Base-by-base conservation (phyloP, 2,113 vertebrate species). In the Apteryx mantelli region DNA sequence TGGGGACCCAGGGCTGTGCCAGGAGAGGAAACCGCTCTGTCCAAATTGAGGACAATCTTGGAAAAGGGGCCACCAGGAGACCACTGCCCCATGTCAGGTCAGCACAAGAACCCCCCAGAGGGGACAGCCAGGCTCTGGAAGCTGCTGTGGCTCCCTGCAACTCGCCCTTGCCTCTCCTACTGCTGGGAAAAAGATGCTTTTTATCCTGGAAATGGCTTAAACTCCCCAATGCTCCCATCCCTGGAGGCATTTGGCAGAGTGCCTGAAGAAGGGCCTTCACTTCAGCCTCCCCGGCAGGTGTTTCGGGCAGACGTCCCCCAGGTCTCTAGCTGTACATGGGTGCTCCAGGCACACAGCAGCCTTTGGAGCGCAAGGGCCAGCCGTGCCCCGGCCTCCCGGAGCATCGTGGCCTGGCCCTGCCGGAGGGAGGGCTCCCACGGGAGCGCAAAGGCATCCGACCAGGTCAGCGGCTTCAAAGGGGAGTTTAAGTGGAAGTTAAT, bases 371-470 rank as follows among this genome's bases (percentile, higher is more conserved):
- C 68, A 34, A 48, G 48, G 46, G 46, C 46, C 18, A 8, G 46
- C 46, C 46, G 7, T 19, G 18, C 46, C 46, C 18, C 46, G 19
- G 46, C 46, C 46, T 19, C 18, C 46, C 46, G 46, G 46, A 48
- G 46, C 46, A 19, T 5, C 46, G 8, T 6, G 46, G 46, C 46
- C 46, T 48, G 46, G 46, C 30, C 68, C 46, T 32, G 30, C 26
- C 50, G 28, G 36, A 75, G 1, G 32, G 78, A 30, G 73, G 11
- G 46, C 8, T 76, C 55, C 75, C 11, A 1, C 0, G 0, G 53
- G 7, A 1, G 18, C 60, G 12, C 36, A 28, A 11, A 40, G 1
- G 12, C 38, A 34, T 10, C 71, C 1, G 0, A 36, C 1, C 2
- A 71, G 74, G 52, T 65, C 4, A 0, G 28, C 1, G 2, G 3